These are phyloP conservation scores for Achroia grisella DNA, from an alignment of 1,140 invertebrate species.

Conservation along the genomic window DNA sequence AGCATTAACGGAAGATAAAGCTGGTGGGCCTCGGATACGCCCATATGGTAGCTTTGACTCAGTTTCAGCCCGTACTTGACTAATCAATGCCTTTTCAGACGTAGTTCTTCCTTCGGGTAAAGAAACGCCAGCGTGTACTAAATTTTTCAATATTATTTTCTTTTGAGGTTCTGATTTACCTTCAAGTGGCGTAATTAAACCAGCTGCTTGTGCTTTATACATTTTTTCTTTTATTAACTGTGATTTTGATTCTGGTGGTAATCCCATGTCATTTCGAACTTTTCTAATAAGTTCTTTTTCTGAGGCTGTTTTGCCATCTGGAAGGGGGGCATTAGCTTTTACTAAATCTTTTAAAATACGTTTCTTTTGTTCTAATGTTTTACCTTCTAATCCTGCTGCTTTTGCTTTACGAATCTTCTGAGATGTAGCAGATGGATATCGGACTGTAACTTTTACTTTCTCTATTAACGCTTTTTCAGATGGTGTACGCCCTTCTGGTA, in stretches of 20 bases:
- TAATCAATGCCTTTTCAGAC: slow-evolving; percentile 20
- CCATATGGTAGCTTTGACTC: background rate
- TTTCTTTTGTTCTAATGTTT: slow-evolving; percentile 23
- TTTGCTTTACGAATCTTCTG: slow-evolving; percentile 16
- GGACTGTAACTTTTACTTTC: slow-evolving; percentile 15
- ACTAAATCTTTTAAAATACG: slow-evolving; percentile 20
- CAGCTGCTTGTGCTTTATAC: slow-evolving; percentile 14
- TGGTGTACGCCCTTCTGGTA: slow-evolving; percentile 16
- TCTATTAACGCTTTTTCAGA: slow-evolving; percentile 31
- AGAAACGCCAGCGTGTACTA: background rate
- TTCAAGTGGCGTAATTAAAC: slow-evolving; percentile 19
- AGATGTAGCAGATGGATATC: background rate
- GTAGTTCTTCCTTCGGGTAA: background rate
- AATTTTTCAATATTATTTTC: slow-evolving; percentile 6
- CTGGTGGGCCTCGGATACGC: background rate
- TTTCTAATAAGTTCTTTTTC: slow-evolving; percentile 23
- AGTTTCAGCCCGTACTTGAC: slow-evolving; percentile 4
- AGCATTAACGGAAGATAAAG: background rate
- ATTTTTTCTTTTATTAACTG: slow-evolving; percentile 13
- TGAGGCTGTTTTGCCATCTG: slow-evolving; percentile 19
- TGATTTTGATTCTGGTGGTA: slow-evolving; percentile 22
- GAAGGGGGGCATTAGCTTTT: slow-evolving; percentile 17
- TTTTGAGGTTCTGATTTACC: slow-evolving; percentile 22
- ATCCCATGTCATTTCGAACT: slow-evolving; percentile 16
- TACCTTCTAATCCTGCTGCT: slow-evolving; percentile 23